Evolutionary conservation across 1,140 invertebrate species (phyloP).

Genomic region (Lerema accius): DNA sequence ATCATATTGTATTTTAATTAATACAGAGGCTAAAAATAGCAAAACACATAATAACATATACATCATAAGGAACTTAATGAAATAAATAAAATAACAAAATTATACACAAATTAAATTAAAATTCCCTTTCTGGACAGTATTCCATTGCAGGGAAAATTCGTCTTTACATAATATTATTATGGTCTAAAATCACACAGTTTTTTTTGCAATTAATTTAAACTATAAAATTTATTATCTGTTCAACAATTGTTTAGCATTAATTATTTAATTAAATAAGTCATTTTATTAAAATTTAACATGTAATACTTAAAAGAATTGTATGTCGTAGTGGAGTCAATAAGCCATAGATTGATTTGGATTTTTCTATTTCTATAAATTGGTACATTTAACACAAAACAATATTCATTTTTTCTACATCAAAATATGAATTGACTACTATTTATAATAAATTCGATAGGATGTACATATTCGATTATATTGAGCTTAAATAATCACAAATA

Average conservation of each 20-base stretch:
- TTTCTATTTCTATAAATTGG: slow-evolving; percentile 1
- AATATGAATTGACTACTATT: neutral
- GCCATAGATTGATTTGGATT: neutral
- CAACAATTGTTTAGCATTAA: slow-evolving; percentile 13
- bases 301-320: neutral
- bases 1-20: neutral
- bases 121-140: slow-evolving; percentile 36
- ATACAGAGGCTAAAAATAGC: neutral
- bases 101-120: slow-evolving; percentile 34
- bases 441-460: neutral
- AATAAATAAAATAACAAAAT: slow-evolving; percentile 45
- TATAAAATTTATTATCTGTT: slow-evolving; percentile 27
- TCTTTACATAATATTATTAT: slow-evolving; percentile 32
- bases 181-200: slow-evolving; percentile 26
- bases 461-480: too few species aligned
- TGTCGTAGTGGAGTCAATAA: neutral
- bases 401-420: neutral
- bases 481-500: too few species aligned
- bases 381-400: neutral
- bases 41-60: slow-evolving; percentile 13
- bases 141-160: slow-evolving; percentile 34
- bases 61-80: slow-evolving; percentile 36
- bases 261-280: slow-evolving; percentile 2
- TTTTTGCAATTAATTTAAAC: slow-evolving; percentile 22
- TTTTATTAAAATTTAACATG: slow-evolving; percentile 10